Evolutionary conservation across 2,888 invertebrate genomes (phyloP), one percentile per base, ranked within the genome.

Genomic region (Copidosoma aretas): DNA sequence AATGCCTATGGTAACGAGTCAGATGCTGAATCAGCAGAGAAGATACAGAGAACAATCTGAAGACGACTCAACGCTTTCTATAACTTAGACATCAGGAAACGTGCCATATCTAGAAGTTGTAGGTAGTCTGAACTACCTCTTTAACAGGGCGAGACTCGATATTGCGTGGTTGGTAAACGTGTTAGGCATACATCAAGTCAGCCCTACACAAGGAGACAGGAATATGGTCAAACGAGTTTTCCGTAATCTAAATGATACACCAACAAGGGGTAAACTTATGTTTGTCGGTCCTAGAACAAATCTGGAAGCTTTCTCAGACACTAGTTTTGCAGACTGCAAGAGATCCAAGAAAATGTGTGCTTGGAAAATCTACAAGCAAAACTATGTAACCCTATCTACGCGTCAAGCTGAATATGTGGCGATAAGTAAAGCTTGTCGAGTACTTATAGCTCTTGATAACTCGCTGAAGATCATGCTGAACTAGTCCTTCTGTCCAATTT

Each of bases 391-490:
- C 12, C 21, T 25, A 54, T 54, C 54, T 15, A 54, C 24, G 12
- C 24, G 25, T 24, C 54, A 54, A 14, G 54, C 54, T n/a, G 54
- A 54, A 24, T 54, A 54, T n/a, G 22, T 54, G 4, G 54, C 54
- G 1, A 54, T 54, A 24, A 67, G 71, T 61, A 67, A 73, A 32
- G 58, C 71, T 1, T 64, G 71, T 25, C 68, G 71, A 49, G 72
- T 72, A 51, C 15, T 72, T 43, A 58, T 72, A 19, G 56, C 72
- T 19, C 22, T 74, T 19, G 39, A 73, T 58, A 73, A 72, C 63
- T 73, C 74, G 21, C 24, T 73, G 14, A 70, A 67, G 19, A 49
- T 74, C 59, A 71, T 68, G 22, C 17, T 73, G 14, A 59, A 62
- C 54, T 54, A 71, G 8, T 58, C 65, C 10, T 68, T 71, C 32